Conservation (phyloP, 2,888 invertebrate genomes). For the Diaperis boleti region DNA sequence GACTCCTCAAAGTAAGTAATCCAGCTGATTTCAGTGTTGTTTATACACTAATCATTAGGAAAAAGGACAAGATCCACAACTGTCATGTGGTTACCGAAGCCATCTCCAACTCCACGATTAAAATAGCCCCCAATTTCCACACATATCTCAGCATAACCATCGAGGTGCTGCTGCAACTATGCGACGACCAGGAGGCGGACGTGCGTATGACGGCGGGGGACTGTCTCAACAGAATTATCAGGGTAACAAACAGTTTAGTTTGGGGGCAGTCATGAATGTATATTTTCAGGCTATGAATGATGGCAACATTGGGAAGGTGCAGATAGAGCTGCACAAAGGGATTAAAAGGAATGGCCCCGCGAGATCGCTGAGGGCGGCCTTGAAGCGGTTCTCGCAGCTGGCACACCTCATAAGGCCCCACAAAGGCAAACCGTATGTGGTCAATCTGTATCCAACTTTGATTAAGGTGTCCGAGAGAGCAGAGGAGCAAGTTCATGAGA, state of each 20-base stretch:
- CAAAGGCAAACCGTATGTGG: slow-evolving; percentile 83
- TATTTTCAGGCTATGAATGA: slow-evolving; percentile 70
- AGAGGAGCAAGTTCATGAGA: slow-evolving; percentile 80
- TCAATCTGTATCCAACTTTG: slow-evolving; percentile 80
- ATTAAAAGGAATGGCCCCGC: slow-evolving; percentile 82
- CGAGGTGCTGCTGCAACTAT: slow-evolving; percentile 77
- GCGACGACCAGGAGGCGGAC: slow-evolving; percentile 83
- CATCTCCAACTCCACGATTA: slow-evolving; percentile 74
- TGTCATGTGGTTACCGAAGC: slow-evolving; percentile 81
- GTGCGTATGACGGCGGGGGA: slow-evolving; percentile 86
- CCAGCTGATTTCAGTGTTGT: too few relatives aligned
- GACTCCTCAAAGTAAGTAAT: slow-evolving; percentile 50
- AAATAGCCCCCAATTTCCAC: slow-evolving; percentile 72
- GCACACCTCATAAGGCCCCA: slow-evolving; percentile 81
- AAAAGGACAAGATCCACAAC: slow-evolving; percentile 81
- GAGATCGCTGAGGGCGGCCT: slow-evolving; percentile 79
- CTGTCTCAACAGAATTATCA: slow-evolving; percentile 82
- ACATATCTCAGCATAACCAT: slow-evolving; percentile 78
- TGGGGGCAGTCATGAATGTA: slow-evolving; percentile 7
- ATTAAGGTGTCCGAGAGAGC: slow-evolving; percentile 77
- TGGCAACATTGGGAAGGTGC: slow-evolving; percentile 78
- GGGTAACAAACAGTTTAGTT: slow-evolving; percentile 61
- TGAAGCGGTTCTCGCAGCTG: slow-evolving; percentile 82
- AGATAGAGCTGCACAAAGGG: slow-evolving; percentile 85
- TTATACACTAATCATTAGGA: too few relatives aligned